Evolutionary conservation across 2,113 vertebrate species (phyloP), one percentile per base, ranked within the genome.

Genomic region (Ochotona curzoniae): DNA sequence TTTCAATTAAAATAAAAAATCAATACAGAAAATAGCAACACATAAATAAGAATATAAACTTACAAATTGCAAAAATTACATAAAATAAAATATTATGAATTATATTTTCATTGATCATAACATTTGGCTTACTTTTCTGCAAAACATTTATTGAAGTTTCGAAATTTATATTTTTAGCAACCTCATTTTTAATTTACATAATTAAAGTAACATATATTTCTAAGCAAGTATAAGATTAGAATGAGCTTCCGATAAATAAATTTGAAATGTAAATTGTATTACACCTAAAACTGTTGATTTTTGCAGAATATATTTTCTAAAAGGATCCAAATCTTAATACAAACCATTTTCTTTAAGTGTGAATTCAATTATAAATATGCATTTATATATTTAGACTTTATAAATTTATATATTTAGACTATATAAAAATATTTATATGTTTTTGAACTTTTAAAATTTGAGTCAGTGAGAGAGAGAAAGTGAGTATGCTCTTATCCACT

Each of bases 1-100:
- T 73, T 82, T 83, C 57, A 13, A 30, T 87, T 83, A 51, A 83
- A 80, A 67, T 93, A 79, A 92, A 83, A 91, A 92, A 61, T 17
- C 38, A 70, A 30, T 64, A 69, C 5, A 74, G 51, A 61, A 69
- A 35, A 83, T 60, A 76, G 12, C 71, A 9, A 78, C 32, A 76
- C 13, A 74, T 67, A 13, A 74, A 87, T 76, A 30, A 54, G 21
- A 82, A 49, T 23, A 94, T 75, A 57, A 88, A 23, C 14, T 54
- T 88, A 47, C 2, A 86, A 90, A 74, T 30, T 78, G 13, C 14
- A 87, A 54, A 78, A 78, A 26, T 83, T 74, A 54, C 63, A 61
- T 30, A 63, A 91, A n/a, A 70, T 8, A 76, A 57, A 71, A 71
- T 44, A 73, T 69, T 93, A 54, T 80, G 63, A 66, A 23, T 69